Evolutionary conservation across 2,888 invertebrate genomes (phyloP).

Genomic region (Drosophila anomalata): DNA sequence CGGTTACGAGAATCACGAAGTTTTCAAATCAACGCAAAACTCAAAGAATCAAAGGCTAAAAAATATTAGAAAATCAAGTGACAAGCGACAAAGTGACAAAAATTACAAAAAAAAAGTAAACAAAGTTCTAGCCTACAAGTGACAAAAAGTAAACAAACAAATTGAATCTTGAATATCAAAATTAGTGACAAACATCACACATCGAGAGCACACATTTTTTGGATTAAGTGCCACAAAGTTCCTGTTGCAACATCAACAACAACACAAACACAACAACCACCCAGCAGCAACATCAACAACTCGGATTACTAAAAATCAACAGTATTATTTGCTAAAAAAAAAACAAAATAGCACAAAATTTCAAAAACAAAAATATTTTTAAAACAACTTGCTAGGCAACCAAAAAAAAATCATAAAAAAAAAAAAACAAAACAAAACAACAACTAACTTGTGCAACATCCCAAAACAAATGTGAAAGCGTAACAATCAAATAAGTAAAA

Average conservation of each 20-base stretch:
- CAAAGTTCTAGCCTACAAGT: constrained; percentile 21
- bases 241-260: constrained; percentile 57
- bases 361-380: constrained; percentile 24
- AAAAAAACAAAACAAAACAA: constrained; percentile 33
- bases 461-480: constrained; percentile 67
- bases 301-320: constrained; percentile 75
- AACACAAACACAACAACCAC: constrained; percentile 17
- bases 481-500: constrained; percentile 53
- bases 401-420: constrained; percentile 55
- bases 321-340: constrained; percentile 64
- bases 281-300: constrained; percentile 62
- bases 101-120: constrained; percentile 14
- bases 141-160: constrained; percentile 38
- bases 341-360: constrained; percentile 42
- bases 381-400: constrained; percentile 67
- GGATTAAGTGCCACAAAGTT: constrained; percentile 74
- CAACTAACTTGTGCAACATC: constrained; percentile 49
- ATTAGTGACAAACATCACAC: constrained; percentile 32
- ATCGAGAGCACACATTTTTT: constrained; percentile 65
- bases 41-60: constrained; percentile 10
- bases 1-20: constrained; percentile 2
- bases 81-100: background rate
- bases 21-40: constrained; percentile 12
- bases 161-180: background rate
- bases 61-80: constrained; percentile 11